Evolutionary conservation across 2,888 invertebrate species (phyloP), one percentile per base, ranked within the genome.

Genomic region (Laspeyria flexula): DNA sequence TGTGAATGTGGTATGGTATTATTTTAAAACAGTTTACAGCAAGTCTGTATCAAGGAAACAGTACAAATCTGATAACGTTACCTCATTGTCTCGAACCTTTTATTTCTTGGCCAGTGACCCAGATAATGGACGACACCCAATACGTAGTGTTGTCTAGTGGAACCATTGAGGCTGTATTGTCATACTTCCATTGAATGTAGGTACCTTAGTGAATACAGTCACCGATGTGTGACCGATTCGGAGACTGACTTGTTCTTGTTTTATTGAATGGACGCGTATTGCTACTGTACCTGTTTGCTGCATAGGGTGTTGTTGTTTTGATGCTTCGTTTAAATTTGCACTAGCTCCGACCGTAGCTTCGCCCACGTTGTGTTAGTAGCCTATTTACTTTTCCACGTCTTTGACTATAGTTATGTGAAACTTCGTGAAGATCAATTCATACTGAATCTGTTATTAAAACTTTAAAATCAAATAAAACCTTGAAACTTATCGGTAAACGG

Each of bases 211-310:
- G 81, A 78, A 81, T 79, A 75, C 49, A 62, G 53, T 56, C 79
- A 76, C 63, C 88, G 81, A 70, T 82, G 86, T 82, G 67, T 79
- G 82, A 81, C 90, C 78, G 89, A 85, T 79, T 78, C 86, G 86
- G 76, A 70, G 61, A 43, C 68, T 78, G 79, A 62, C 60, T 73
- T 73, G 73, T 69, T 79, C 79, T 83, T 79, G 78, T 83, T 79
- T 79, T 82, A 84, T 85, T 85, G 79, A 83, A 85, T 84, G 77
- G 74, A 70, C 72, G 78, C 73, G 74, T 80, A 79, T 79, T 79
- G 78, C 73, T 73, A 58, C 46, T 43, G 45, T 63, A 66, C 71
- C 65, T 61, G 64, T 55, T 56, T 41, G 0, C 13, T 29, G 9
- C 60, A 72, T 45, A 76, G 81, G 60, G 0, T 73, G 83, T 21